A percentile compares a stretch with the other conserved stretches of the same genome.
Evolutionary conservation across 1,140 invertebrate species (phyloP).

Genomic region (Phocides pigmalion): DNA sequence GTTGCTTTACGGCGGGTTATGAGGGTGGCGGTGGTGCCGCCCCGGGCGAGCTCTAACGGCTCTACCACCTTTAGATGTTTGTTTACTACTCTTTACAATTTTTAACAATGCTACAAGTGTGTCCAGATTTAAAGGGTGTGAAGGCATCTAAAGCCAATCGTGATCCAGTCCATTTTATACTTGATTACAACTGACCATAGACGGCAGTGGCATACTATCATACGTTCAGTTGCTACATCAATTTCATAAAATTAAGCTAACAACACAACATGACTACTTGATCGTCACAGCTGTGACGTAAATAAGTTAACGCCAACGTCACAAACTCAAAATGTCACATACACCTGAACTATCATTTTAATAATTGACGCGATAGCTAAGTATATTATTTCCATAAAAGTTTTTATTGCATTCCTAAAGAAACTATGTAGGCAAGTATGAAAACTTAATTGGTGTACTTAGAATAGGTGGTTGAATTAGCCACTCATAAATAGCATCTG

Average conservation of each 20-base stretch:
- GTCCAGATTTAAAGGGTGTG: no score
- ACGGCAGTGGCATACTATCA: no score
- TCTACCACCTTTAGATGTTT: no score
- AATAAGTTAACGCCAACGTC: conserved; percentile 10
- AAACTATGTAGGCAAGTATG: conserved; percentile 28
- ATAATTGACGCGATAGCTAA: conserved; percentile 26
- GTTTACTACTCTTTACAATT: no score
- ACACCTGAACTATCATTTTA: conserved; percentile 32
- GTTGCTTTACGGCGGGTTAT: no score
- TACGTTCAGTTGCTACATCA: neutral
- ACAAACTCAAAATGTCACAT: conserved; percentile 21
- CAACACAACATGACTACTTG: neutral
- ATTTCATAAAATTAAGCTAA: no score
- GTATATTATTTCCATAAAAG: conserved; percentile 30
- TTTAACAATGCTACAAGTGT: no score
- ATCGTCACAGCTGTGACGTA: conserved; percentile 18
- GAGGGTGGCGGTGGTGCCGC: no score
- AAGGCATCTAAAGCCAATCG: no score
- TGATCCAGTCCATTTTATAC: no score
- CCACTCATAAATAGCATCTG: conserved; percentile 43
- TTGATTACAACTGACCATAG: no score
- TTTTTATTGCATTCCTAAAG: conserved; percentile 30
- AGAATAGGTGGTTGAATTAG: conserved; percentile 15
- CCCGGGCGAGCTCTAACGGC: no score
- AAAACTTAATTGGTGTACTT: conserved; percentile 33